Conservation (phyloP, 2,888 invertebrate genomes). For the Pardosa pseudoannulata region DNA sequence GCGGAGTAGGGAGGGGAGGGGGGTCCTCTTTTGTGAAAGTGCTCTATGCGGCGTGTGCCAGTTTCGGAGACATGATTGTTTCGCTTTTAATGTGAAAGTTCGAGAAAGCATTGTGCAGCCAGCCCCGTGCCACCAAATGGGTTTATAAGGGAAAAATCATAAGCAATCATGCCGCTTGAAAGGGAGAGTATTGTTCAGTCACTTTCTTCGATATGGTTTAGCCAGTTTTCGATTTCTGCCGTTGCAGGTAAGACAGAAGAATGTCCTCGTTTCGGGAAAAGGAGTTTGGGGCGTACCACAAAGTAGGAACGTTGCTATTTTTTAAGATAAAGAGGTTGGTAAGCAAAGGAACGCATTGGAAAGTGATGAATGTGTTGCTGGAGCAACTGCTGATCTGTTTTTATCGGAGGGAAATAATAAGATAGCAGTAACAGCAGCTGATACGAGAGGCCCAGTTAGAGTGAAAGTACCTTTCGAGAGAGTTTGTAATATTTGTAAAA, state of each 20-base stretch:
- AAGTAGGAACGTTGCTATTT: no score
- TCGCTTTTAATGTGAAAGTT: constrained; percentile 13
- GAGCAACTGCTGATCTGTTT: no score
- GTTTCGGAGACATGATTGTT: neutral
- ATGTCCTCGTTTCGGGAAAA: neutral
- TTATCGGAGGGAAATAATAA: no score
- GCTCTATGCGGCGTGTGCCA: constrained; percentile 3
- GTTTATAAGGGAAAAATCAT: neutral
- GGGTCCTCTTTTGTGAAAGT: neutral
- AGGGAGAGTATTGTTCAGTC: neutral
- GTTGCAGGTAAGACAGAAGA: neutral
- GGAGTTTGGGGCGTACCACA: no score
- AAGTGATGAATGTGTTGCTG: no score
- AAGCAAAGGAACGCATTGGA: no score
- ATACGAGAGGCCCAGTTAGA: no score
- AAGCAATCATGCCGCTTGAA: neutral
- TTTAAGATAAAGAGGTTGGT: no score
- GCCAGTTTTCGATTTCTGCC: neutral
- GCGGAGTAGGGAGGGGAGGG: no score
- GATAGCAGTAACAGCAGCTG: no score
- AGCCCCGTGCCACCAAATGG: neutral
- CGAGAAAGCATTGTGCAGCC: neutral
- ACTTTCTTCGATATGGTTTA: neutral
- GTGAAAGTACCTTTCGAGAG: no score
- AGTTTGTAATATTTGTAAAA: no score